Evolutionary conservation across 2,113 vertebrate genomes (phyloP), one percentile per base, ranked within the genome.

Genomic region (Acrocephalus kingi): DNA sequence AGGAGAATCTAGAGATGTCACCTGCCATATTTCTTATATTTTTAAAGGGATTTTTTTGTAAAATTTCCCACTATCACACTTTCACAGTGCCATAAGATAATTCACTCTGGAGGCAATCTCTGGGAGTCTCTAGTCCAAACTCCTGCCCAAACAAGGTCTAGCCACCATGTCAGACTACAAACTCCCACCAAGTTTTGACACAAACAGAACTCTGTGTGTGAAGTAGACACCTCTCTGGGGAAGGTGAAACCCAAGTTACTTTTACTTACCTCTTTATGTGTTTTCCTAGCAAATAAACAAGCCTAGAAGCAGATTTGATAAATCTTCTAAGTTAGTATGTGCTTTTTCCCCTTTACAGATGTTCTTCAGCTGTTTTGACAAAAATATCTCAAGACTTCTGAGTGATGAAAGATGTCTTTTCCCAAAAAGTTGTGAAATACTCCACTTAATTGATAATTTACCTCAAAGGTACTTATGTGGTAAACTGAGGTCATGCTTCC

Each of bases 81-180:
- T 77, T 28, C 45, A 43, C 2, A 3, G 3, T 31, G 20, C 48
- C 15, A 30, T 9, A 33, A 15, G 2, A 15, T 16, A 46, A 23
- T 45, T 84, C 10, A 43, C 4, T 46, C 15, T 84, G 24, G 15
- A 68, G 13, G 5, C 22, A 63, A 6, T 17, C 20, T 73, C 33
- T 46, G 59, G 6, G 7, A 31, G 5, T 33, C 6, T 35, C 18
- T 30, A 25, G 21, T 43, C 6, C 6, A 9, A 15, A 7, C 12
- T 61, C 23, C 17, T 48, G 17, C 33, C 30, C 33, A 56, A 81
- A 81, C 0, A 0, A 41, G 11, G 19, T 15, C 63, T 19, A 55
- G 18, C 23, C 23, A 59, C 0, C 0, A 4, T 4, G 3, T 43
- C 49, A 33, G 28, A 46, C 8, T 7, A 39, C 30, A 20, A 78